Percentiles rank a stretch among this genome's conserved stretches.
Evolutionary conservation across 92 coral and sea anemone genomes (phyloP).

Genomic region (Umimayanthus kanabou): DNA sequence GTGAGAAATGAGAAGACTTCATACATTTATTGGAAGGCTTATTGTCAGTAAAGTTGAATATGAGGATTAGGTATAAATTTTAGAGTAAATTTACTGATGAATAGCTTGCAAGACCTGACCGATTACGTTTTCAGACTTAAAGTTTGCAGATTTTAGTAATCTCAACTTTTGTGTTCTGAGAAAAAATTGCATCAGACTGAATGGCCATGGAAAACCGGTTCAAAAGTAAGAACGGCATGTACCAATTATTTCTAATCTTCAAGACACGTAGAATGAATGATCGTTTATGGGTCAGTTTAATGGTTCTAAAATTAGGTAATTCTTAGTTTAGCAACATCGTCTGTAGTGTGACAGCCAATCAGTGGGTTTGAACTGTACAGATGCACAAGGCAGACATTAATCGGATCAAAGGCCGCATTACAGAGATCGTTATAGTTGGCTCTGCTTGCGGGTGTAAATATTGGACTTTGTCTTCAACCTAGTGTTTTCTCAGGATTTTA

Average conservation of each 20-base stretch:
- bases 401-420: not conserved
- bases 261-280: too few relatives aligned
- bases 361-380: not conserved
- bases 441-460: constrained; percentile 14
- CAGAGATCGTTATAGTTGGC: not conserved
- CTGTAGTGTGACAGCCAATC: not conserved
- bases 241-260: too few relatives aligned
- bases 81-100: not conserved
- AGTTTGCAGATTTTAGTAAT: not conserved
- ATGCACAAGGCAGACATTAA: not conserved
- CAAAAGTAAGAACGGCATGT: too few relatives aligned
- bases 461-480: not conserved
- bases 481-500: not conserved
- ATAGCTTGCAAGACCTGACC: not conserved
- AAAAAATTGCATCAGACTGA: not conserved
- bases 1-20: not conserved
- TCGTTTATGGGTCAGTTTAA: too few relatives aligned
- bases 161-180: too few relatives aligned
- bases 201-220: not conserved
- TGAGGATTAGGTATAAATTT: too few relatives aligned
- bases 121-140: not conserved
- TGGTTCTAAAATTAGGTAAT: not conserved
- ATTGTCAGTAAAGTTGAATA: not conserved
- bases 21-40: not conserved
- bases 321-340: not conserved